A percentile compares a stretch with the other conserved stretches of the same genome.
Conservation (phyloP, 2,888 invertebrate genomes). For the Mythimna albipuncta region DNA sequence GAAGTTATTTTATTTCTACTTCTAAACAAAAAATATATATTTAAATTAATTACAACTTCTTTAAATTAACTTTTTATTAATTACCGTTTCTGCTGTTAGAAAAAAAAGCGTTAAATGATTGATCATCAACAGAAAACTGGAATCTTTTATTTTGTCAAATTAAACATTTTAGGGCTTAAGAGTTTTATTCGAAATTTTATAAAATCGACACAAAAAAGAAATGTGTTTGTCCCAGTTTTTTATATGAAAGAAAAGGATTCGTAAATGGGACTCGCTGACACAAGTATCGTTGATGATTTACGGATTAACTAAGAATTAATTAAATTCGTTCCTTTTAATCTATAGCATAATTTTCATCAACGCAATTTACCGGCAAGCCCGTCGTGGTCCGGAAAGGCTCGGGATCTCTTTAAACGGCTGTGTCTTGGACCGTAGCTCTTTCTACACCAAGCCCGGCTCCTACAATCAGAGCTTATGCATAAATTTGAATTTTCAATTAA, state of each 20-base stretch:
- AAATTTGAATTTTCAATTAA: conserved; percentile 91
- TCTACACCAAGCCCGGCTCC: conserved; percentile 73
- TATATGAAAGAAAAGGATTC: background rate
- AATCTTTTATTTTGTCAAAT: background rate
- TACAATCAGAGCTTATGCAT: conserved; percentile 91
- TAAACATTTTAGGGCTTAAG: background rate
- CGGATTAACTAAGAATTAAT: conserved; percentile 75
- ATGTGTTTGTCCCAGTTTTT: background rate
- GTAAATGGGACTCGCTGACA: background rate
- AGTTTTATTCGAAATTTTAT: background rate
- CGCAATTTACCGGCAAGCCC: conserved; percentile 83
- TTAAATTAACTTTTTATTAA: conserved; percentile 2
- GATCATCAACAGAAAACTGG: background rate
- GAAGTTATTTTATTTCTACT: too few relatives aligned
- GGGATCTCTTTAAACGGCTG: conserved; percentile 81
- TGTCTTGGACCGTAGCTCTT: conserved; percentile 75
- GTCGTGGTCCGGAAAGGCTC: conserved; percentile 78
- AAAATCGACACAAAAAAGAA: background rate
- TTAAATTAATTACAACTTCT: too few relatives aligned
- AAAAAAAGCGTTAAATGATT: background rate
- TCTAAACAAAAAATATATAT: too few relatives aligned
- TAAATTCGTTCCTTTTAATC: conserved; percentile 79
- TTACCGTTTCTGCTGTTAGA: background rate
- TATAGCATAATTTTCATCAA: conserved; percentile 81
- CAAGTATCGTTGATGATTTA: conserved; percentile 51